Percentiles rank a stretch among this genome's conserved stretches.
Conservation (phyloP, 1,140 invertebrate species). For the Caenorhabditis inopinata region DNA sequence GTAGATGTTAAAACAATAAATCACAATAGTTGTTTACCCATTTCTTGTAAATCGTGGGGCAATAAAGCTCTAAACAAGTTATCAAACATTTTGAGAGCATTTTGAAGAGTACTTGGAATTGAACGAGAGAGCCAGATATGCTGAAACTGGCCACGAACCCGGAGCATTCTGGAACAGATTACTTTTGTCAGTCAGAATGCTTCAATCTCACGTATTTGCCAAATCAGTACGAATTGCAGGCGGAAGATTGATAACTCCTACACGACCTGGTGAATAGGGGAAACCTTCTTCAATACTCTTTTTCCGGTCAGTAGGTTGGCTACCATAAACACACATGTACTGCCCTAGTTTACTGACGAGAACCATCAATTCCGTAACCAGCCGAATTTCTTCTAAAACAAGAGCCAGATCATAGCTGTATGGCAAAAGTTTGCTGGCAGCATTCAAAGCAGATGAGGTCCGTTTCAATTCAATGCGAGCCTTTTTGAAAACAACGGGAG, state of each 20-base stretch:
- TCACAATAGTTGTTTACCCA: slow-evolving; percentile 52
- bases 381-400: slow-evolving; percentile 53
- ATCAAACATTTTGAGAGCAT: slow-evolving; percentile 58
- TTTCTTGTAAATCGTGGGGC: slow-evolving; percentile 54
- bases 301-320: not conserved
- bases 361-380: slow-evolving; percentile 53
- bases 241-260: slow-evolving; percentile 50
- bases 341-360: slow-evolving; percentile 52
- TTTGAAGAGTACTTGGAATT: slow-evolving; percentile 54
- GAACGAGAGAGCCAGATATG: slow-evolving; percentile 57
- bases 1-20: not conserved
- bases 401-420: slow-evolving; percentile 55
- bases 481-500: slow-evolving; percentile 52
- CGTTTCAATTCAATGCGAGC: slow-evolving; percentile 51
- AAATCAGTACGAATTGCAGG: slow-evolving; percentile 51
- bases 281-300: slow-evolving; percentile 30
- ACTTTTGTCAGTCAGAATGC: no score
- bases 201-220: slow-evolving; percentile 47
- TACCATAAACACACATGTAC: slow-evolving; percentile 45
- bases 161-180: slow-evolving; percentile 42
- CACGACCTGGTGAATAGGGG: slow-evolving; percentile 34
- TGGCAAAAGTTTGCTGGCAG: slow-evolving; percentile 45
- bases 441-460: slow-evolving; percentile 42
- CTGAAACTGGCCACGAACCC: slow-evolving; percentile 54
- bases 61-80: slow-evolving; percentile 55